Evolutionary conservation across 2,113 vertebrate species (phyloP).

Genomic region (Brachypodius melanocephalos): DNA sequence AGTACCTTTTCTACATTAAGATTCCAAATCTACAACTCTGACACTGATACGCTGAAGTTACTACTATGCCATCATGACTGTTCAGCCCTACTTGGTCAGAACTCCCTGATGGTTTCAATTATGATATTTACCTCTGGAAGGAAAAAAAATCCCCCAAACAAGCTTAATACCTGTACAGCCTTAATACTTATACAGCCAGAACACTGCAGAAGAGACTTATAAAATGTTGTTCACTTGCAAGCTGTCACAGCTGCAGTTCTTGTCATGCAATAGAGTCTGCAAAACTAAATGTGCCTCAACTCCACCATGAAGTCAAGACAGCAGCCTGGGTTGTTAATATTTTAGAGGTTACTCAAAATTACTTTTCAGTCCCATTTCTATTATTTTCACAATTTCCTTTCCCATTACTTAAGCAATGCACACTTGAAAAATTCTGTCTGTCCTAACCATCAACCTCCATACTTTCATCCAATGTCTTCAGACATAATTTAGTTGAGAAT

Average conservation of each 20-base stretch:
- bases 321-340: not conserved
- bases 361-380: constrained; percentile 3
- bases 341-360: not conserved
- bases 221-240: not conserved
- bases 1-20: not conserved
- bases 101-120: not conserved
- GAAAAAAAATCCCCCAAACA: not conserved
- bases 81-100: not conserved
- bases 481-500: not conserved
- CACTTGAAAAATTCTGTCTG: not conserved
- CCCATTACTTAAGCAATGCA: not conserved
- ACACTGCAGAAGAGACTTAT: not conserved
- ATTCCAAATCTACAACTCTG: not conserved
- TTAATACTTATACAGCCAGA: not conserved
- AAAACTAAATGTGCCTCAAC: not conserved
- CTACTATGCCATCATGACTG: not conserved
- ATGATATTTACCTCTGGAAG: not conserved
- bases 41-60: not conserved
- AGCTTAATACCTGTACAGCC: not conserved
- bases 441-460: not conserved
- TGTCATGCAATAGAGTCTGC: not conserved
- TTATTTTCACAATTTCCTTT: constrained; percentile 39
- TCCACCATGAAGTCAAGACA: not conserved
- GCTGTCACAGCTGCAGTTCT: not conserved
- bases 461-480: constrained; percentile 5